A percentile compares a stretch with the other conserved stretches of the same genome.
These are phyloP conservation scores for Theonella swinhoei DNA, from an alignment of 37 sponge, comb jelly and placozoan genomes.

Conservation along the genomic window DNA sequence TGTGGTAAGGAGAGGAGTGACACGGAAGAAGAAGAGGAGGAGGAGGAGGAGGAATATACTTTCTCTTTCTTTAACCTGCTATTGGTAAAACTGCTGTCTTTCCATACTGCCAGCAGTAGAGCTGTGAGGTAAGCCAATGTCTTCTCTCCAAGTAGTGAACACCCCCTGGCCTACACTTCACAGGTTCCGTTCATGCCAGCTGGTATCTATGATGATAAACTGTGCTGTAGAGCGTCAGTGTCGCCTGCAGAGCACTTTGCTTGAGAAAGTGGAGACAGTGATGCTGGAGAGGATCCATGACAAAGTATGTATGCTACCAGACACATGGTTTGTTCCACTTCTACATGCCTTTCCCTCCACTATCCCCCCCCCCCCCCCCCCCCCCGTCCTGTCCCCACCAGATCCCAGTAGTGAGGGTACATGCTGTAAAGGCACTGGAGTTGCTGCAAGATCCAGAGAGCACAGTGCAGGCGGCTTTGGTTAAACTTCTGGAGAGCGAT, in stretches of 20 bases:
- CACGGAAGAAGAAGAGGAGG: constrained; percentile 17
- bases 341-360: too few species aligned
- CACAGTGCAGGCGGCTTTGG: constrained; percentile 19
- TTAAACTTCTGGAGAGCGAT: constrained; percentile 47
- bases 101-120: constrained; percentile 61
- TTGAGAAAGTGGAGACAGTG: constrained; percentile 16
- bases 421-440: constrained; percentile 57
- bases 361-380: background rate
- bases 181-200: constrained; percentile 70
- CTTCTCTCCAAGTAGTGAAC: too few species aligned
- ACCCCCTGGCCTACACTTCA: too few species aligned
- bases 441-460: constrained; percentile 62
- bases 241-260: background rate
- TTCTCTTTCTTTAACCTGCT: constrained; percentile 43
- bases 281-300: constrained; percentile 67
- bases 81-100: constrained; percentile 39
- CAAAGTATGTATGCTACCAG: constrained; percentile 17
- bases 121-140: constrained; percentile 58
- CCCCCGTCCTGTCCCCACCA: background rate
- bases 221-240: constrained; percentile 30
- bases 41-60: background rate
- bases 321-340: background rate
- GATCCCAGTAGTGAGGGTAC: constrained; percentile 51
- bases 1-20: background rate
- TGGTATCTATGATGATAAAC: constrained; percentile 56